phyloP scores from a whole-genome alignment of 2,888 invertebrate genomes.

The Heliconius erato region DNA sequence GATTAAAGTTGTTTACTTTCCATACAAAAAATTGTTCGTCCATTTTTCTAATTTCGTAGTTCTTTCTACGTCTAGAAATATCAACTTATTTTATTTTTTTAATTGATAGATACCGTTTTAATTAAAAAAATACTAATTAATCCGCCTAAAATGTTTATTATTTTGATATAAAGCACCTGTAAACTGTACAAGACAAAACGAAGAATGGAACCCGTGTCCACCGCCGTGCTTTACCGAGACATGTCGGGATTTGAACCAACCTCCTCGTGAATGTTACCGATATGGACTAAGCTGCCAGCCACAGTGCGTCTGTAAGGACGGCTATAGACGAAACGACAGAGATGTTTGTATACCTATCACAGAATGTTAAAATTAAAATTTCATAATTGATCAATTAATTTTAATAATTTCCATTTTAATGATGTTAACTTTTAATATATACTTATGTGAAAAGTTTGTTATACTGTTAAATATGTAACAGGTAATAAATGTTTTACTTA shows the following conservation, averaged over 20 bases:
- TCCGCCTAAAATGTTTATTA: no score
- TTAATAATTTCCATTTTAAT: no score
- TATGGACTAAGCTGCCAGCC: constrained; percentile 55
- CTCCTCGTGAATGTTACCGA: constrained; percentile 44
- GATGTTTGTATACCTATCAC: constrained; percentile 57
- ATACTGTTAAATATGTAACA: not conserved
- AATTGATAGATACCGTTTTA: no score
- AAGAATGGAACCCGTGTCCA: constrained; percentile 59
- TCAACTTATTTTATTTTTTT: no score
- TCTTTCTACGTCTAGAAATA: no score
- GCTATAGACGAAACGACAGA: constrained; percentile 56
- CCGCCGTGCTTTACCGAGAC: constrained; percentile 57
- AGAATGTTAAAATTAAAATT: constrained; percentile 46
- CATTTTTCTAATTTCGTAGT: no score
- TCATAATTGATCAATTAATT: no score
- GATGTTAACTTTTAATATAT: not conserved
- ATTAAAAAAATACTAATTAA: no score
- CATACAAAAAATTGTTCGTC: no score
- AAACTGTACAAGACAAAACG: constrained; percentile 61
- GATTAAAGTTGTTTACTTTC: no score
- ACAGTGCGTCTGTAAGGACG: constrained; percentile 58
- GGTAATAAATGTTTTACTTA: not conserved
- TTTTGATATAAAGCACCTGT: constrained; percentile 56
- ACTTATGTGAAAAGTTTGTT: not conserved
- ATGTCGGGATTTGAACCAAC: constrained; percentile 54